These are phyloP conservation scores for Drosophila maculinotata DNA, from an alignment of 2,888 invertebrate genomes.

Conservation along the genomic window DNA sequence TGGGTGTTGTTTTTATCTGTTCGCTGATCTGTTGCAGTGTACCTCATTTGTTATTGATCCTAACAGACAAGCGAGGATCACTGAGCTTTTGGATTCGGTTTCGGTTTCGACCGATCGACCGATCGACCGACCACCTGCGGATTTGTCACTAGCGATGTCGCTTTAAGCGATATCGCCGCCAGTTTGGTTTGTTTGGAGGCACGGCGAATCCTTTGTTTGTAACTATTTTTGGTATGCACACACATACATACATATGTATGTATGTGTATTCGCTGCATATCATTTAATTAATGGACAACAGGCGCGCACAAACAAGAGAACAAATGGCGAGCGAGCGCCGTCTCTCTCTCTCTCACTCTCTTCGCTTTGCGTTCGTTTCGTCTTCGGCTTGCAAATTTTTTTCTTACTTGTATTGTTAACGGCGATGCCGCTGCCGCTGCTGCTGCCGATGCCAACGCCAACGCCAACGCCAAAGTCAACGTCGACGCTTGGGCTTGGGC, in stretches of 20 bases:
- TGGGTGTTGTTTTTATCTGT: constrained; percentile 12
- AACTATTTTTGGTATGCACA: constrained; percentile 44
- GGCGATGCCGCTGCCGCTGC: constrained; percentile 5
- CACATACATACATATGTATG: no score
- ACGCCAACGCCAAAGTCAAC: constrained; percentile 25
- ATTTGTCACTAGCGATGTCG: constrained; percentile 25
- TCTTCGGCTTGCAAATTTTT: constrained; percentile 31
- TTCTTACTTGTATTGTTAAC: constrained; percentile 26
- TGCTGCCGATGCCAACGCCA: constrained; percentile 8
- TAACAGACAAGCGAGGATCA: constrained; percentile 29
- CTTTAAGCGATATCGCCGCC: constrained; percentile 1
- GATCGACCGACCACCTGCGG: constrained; percentile 39
- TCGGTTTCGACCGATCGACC: no score
- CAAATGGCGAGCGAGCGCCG: not conserved
- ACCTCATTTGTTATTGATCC: constrained; percentile 40
- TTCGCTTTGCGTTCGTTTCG: constrained; percentile 15
- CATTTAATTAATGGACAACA: constrained; percentile 20
- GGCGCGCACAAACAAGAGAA: constrained; percentile 4
- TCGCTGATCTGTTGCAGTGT: constrained; percentile 2
- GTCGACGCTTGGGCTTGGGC: constrained; percentile 62
- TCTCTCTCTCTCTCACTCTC: not conserved
- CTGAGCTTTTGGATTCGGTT: constrained; percentile 12
- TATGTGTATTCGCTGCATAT: constrained; percentile 21
- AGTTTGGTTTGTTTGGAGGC: constrained; percentile 7
- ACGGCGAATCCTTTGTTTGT: constrained; percentile 45